A percentile compares a stretch with the other conserved stretches of the same genome.
Conservation (phyloP, 2,888 invertebrate species). For the Cryptosula pallasiana region DNA sequence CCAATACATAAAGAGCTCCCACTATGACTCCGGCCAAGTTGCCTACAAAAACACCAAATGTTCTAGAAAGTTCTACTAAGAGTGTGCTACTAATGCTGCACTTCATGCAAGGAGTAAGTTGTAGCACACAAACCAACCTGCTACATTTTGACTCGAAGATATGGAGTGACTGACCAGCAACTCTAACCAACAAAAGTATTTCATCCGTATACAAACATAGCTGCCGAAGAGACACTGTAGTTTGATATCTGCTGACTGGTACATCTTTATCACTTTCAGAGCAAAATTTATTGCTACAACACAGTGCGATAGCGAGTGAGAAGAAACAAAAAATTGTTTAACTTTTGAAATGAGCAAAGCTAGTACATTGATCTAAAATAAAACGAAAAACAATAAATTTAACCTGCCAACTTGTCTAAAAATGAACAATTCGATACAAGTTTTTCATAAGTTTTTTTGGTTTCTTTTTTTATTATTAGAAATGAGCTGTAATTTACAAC, state of each 20-base stretch:
- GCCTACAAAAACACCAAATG: neutral
- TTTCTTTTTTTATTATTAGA: too few species aligned
- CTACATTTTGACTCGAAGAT: neutral
- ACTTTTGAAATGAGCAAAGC: too few species aligned
- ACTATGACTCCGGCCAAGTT: slow-evolving; percentile 1
- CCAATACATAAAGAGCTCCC: neutral
- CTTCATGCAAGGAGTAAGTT: neutral
- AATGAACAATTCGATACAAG: too few species aligned
- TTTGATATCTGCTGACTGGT: neutral
- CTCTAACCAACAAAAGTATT: slow-evolving; percentile 19
- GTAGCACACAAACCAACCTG: neutral
- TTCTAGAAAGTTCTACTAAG: too few species aligned
- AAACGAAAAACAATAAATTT: too few species aligned
- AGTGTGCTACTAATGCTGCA: too few species aligned
- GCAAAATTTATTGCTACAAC: slow-evolving; percentile 13
- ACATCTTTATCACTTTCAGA: slow-evolving; percentile 20
- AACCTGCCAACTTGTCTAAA: too few species aligned
- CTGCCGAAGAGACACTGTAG: neutral
- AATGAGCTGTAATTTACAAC: too few species aligned
- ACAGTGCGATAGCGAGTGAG: too few species aligned
- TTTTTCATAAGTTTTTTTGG: too few species aligned
- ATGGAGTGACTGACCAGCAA: neutral
- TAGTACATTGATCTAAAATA: too few species aligned
- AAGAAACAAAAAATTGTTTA: too few species aligned
- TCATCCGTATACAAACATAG: neutral